These are phyloP conservation scores for Drosophila macrospina DNA, from an alignment of 2,888 invertebrate genomes.

Conservation along the genomic window DNA sequence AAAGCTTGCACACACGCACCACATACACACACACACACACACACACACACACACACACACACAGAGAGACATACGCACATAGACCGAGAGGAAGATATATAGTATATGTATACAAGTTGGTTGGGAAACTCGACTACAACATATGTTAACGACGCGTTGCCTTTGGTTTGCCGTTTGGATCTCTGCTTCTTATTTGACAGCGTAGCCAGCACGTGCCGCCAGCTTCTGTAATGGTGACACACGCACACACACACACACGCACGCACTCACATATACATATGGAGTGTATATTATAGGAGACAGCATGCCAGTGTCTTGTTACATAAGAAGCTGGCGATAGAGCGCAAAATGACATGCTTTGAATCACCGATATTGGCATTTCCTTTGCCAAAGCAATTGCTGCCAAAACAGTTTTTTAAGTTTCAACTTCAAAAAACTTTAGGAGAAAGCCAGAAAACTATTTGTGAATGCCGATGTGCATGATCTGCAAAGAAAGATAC, in stretches of 20 bases:
- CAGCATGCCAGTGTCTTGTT: slow-evolving; percentile 39
- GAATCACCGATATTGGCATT: slow-evolving; percentile 34
- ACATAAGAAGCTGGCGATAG: slow-evolving; percentile 36
- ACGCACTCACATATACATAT: background rate
- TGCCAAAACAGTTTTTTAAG: background rate
- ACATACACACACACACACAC: slow-evolving; percentile 15
- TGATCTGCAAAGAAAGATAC: too few species aligned
- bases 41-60: slow-evolving; percentile 26
- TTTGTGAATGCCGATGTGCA: too few species aligned
- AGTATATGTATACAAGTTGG: slow-evolving; percentile 47
- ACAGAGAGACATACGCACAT: slow-evolving; percentile 14
- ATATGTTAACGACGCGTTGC: slow-evolving; percentile 72
- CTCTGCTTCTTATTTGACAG: slow-evolving; percentile 33
- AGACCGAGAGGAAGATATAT: slow-evolving; percentile 1
- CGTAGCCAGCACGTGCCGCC: slow-evolving; percentile 59
- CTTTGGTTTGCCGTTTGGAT: slow-evolving; percentile 41
- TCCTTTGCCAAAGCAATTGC: slow-evolving; percentile 9
- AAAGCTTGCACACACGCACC: slow-evolving; percentile 33
- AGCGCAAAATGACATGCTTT: slow-evolving; percentile 14
- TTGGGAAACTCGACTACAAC: slow-evolving; percentile 62
- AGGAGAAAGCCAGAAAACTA: too few species aligned
- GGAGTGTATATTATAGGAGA: slow-evolving; percentile 6
- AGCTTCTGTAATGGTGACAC: slow-evolving; percentile 43
- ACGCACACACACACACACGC: slow-evolving; percentile 18
- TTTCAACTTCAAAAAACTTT: background rate